phyloP scores from a whole-genome alignment of 1,140 invertebrate genomes.

The Solenopsis invicta region DNA sequence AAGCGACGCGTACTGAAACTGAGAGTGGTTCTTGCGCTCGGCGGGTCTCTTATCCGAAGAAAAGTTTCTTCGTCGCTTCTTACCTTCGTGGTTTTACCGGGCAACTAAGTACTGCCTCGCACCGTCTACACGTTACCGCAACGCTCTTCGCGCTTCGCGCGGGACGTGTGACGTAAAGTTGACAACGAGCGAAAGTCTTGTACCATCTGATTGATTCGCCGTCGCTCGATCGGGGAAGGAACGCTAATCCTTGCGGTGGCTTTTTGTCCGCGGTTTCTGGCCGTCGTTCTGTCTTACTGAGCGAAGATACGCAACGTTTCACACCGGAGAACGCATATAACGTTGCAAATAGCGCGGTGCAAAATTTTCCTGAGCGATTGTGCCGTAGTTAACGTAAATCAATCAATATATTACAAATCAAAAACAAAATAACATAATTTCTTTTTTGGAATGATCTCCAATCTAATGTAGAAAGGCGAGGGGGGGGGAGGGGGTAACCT shows the following conservation, averaged over 20 bases:
- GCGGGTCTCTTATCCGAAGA: slow-evolving; percentile 12
- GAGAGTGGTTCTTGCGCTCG: slow-evolving; percentile 24
- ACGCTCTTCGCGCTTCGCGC: slow-evolving; percentile 48
- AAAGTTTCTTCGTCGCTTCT: slow-evolving; percentile 28
- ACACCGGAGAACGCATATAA: slow-evolving; percentile 34
- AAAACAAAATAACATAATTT: background rate
- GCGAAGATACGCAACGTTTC: slow-evolving; percentile 54
- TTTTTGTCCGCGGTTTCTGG: slow-evolving; percentile 69
- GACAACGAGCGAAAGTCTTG: slow-evolving; percentile 69
- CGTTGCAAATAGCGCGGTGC: slow-evolving; percentile 17
- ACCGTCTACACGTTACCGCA: slow-evolving; percentile 26
- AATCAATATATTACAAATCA: background rate
- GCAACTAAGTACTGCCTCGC: background rate
- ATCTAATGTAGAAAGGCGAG: background rate
- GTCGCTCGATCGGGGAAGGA: slow-evolving; percentile 47
- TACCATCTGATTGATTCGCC: slow-evolving; percentile 57
- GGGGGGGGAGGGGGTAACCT: background rate
- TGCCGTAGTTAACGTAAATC: slow-evolving; percentile 15
- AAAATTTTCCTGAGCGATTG: slow-evolving; percentile 1
- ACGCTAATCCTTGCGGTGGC: slow-evolving; percentile 58
- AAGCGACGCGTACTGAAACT: slow-evolving; percentile 39
- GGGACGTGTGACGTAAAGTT: slow-evolving; percentile 68
- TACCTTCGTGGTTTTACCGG: slow-evolving; percentile 44
- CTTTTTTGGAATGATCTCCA: background rate
- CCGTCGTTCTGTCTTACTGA: slow-evolving; percentile 41